Evolutionary conservation across 2,113 vertebrate species (phyloP).

Genomic region (Zosterops japonicus): DNA sequence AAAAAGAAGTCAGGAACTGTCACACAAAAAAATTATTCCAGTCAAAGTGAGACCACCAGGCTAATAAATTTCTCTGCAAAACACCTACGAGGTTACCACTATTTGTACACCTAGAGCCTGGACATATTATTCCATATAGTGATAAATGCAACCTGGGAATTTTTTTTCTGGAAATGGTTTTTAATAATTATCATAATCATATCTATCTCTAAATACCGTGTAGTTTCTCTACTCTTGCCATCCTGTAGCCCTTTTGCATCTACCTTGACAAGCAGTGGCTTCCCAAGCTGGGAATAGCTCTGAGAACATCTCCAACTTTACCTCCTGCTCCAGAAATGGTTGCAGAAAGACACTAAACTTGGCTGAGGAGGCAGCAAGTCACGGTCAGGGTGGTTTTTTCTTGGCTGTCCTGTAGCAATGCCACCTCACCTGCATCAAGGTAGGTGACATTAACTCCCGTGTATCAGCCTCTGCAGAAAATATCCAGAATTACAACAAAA

Average conservation of each 20-base stretch:
- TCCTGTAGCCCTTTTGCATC: background rate
- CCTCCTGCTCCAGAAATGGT: background rate
- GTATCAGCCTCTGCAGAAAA: background rate
- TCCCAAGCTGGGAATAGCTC: background rate
- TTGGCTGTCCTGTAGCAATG: background rate
- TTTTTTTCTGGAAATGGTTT: conserved; percentile 28
- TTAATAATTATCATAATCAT: background rate
- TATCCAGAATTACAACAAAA: background rate
- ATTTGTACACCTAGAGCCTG: conserved; percentile 37
- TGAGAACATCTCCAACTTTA: background rate
- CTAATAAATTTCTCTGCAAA: conserved; percentile 62
- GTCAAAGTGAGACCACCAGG: background rate
- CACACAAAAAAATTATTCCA: conserved; percentile 18
- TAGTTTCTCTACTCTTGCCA: conserved; percentile 1
- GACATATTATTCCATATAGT: conserved; percentile 5
- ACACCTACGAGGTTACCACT: background rate
- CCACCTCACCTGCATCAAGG: background rate
- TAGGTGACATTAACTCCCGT: background rate
- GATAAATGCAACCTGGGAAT: conserved; percentile 43
- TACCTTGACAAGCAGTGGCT: background rate
- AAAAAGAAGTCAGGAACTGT: conserved; percentile 48
- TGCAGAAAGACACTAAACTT: background rate
- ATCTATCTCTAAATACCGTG: background rate
- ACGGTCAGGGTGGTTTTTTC: background rate
- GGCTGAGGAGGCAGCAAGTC: background rate